Percentiles rank a stretch among this genome's conserved stretches.
Conservation (phyloP, 2,113 vertebrate genomes). For the Tor tambroides region DNA sequence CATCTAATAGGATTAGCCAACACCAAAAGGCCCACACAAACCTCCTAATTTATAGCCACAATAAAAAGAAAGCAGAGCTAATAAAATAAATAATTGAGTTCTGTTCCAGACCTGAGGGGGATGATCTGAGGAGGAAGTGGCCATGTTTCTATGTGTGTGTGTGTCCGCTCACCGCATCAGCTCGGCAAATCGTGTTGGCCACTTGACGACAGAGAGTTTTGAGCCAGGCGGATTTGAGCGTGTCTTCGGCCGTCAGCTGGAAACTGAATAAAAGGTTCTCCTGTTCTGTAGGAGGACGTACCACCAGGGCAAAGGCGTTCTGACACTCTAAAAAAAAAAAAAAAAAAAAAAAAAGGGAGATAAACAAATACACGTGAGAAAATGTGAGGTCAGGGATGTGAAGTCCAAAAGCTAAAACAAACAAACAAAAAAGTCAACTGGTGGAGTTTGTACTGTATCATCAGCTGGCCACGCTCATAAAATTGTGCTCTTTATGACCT, state of each 20-base stretch:
- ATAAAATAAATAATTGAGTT: conserved; percentile 60
- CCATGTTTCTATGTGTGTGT: background rate
- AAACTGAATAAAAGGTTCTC: conserved; percentile 95
- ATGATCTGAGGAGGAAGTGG: conserved; percentile 3
- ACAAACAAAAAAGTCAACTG: background rate
- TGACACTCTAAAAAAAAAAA: conserved; percentile 81
- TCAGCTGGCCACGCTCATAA: background rate
- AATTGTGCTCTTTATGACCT: background rate
- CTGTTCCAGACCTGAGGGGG: conserved; percentile 19
- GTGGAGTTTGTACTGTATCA: background rate
- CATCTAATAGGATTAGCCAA: conserved; percentile 58
- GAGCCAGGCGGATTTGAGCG: conserved; percentile 87
- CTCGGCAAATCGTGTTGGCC: conserved; percentile 96
- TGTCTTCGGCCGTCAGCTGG: conserved; percentile 89
- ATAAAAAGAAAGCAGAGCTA: conserved; percentile 52
- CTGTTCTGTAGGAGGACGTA: conserved; percentile 92
- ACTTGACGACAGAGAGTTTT: conserved; percentile 91
- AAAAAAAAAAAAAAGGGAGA: background rate
- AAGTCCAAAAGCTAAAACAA: background rate
- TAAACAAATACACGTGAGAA: background rate
- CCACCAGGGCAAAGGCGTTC: conserved; percentile 93
- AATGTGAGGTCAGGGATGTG: background rate
- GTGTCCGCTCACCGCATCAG: conserved; percentile 87
- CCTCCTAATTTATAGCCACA: conserved; percentile 53
- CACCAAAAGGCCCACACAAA: conserved; percentile 49